Conservation (phyloP, 2,113 vertebrate species). For the Elachura formosa region DNA sequence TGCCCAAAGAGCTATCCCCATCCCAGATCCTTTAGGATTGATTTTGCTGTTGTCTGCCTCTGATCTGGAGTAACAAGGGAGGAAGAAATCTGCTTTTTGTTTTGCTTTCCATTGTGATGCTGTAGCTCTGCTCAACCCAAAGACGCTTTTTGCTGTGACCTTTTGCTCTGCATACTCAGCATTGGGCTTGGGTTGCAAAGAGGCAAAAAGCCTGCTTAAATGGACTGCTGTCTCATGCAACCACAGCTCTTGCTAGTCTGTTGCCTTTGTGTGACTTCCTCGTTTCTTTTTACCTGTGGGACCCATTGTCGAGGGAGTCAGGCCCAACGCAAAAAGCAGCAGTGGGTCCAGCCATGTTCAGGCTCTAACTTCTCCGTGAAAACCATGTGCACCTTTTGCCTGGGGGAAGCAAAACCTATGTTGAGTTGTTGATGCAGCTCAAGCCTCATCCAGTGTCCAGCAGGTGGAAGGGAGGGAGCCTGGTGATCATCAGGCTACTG, state of each 20-base stretch:
- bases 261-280: neutral
- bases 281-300: neutral
- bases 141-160: neutral
- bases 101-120: accelerated
- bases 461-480: neutral
- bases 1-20: neutral
- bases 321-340: neutral
- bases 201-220: neutral
- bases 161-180: neutral
- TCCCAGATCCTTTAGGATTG: neutral
- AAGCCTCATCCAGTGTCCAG: neutral
- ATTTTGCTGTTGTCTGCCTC: neutral
- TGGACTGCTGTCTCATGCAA: neutral
- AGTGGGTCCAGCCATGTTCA: neutral
- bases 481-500: neutral
- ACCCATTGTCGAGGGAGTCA: neutral
- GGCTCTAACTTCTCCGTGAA: neutral
- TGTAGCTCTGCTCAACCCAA: neutral
- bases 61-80: neutral
- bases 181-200: neutral
- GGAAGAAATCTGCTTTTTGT: neutral
- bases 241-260: neutral
- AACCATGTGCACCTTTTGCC: neutral
- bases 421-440: neutral
- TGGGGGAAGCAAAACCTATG: neutral